Percentiles rank a stretch among this genome's conserved stretches.
These are phyloP conservation scores for Macrostomum cliftonense DNA, from an alignment of 2,888 invertebrate genomes.

Conservation along the genomic window DNA sequence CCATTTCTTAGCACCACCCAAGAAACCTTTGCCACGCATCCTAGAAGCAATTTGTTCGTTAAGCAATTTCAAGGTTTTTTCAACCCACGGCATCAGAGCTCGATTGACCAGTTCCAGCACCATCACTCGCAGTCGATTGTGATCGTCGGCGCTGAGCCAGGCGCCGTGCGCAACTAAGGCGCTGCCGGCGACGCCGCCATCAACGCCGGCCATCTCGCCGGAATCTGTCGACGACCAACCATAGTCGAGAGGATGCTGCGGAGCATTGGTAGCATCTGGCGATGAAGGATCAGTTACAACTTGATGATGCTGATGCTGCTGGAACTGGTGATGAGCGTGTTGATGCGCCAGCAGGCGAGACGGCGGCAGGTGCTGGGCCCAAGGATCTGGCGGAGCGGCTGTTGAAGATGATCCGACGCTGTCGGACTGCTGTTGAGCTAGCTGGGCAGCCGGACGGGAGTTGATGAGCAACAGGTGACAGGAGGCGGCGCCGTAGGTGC, in stretches of 20 bases:
- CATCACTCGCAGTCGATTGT: conserved; percentile 63
- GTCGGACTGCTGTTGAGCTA: neutral
- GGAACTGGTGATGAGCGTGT: neutral
- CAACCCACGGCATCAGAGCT: conserved; percentile 71
- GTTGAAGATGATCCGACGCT: neutral
- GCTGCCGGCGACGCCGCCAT: too few species aligned
- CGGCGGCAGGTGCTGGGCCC: conserved; percentile 53
- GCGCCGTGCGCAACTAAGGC: conserved; percentile 28
- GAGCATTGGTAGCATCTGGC: neutral
- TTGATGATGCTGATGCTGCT: neutral
- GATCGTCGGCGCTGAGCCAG: conserved; percentile 58
- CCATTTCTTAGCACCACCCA: conserved; percentile 85
- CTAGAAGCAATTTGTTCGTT: conserved; percentile 42
- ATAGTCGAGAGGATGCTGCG: neutral
- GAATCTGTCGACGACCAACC: conserved; percentile 8
- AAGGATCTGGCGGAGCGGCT: conserved; percentile 52
- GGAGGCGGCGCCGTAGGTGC: conserved; percentile 62
- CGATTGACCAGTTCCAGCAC: conserved; percentile 67
- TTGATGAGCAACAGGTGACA: conserved; percentile 78
- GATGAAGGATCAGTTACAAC: neutral
- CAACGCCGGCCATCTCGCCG: neutral
- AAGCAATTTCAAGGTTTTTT: conserved; percentile 57
- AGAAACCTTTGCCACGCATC: conserved; percentile 76
- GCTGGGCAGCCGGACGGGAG: conserved; percentile 46
- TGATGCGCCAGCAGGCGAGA: neutral